phyloP scores from a whole-genome alignment of 2,113 vertebrate species.

The Strix uralensis region DNA sequence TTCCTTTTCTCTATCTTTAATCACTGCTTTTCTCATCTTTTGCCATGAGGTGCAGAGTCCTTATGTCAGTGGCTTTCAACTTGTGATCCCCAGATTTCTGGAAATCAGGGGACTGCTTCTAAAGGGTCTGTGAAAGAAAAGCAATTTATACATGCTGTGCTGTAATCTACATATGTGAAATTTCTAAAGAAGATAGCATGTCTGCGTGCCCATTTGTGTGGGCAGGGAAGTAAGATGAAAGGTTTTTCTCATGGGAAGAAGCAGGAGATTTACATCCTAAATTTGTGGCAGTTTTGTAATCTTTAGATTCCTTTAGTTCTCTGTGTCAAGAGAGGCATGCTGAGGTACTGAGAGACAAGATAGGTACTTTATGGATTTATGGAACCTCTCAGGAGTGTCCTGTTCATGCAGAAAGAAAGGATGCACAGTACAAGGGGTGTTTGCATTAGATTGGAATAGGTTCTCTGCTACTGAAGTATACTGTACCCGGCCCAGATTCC shows the following conservation, averaged over 20 bases:
- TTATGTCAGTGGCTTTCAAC: not conserved
- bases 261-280: not conserved
- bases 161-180: not conserved
- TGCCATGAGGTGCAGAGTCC: not conserved
- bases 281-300: not conserved
- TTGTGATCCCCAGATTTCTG: not conserved
- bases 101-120: fast-evolving
- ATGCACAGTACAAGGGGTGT: not conserved
- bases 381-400: not conserved
- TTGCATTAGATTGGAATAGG: not conserved
- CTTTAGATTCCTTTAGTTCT: not conserved
- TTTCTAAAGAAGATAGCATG: not conserved
- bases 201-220: not conserved
- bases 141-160: not conserved
- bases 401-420: not conserved
- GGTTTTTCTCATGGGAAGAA: not conserved
- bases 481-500: not conserved
- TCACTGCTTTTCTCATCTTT: not conserved
- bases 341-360: not conserved
- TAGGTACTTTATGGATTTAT: not conserved
- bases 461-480: not conserved
- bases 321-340: not conserved
- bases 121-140: not conserved
- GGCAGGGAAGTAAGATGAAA: not conserved
- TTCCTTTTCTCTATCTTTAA: not conserved